These are phyloP conservation scores for Pachycephala philippinensis DNA, from an alignment of 2,113 vertebrate species.

Conservation along the genomic window DNA sequence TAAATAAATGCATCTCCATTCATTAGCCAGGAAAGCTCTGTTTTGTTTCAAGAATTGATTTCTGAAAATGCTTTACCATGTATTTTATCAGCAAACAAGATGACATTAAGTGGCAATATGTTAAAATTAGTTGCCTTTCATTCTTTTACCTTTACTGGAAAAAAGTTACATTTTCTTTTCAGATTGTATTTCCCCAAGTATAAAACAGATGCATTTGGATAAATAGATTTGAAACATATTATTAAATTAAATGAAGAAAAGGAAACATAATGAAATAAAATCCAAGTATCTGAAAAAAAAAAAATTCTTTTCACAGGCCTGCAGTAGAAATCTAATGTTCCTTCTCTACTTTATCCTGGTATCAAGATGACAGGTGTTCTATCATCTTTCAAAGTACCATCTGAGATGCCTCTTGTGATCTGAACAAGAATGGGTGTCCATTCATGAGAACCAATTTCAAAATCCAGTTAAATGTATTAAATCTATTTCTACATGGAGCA, in stretches of 20 bases:
- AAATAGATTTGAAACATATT: slow-evolving; percentile 56
- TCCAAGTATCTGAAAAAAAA: slow-evolving; percentile 13
- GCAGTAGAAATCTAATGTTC: slow-evolving; percentile 24
- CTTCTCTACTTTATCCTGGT: background rate
- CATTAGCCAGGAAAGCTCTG: slow-evolving; percentile 48
- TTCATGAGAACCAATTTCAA: background rate
- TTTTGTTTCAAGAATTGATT: slow-evolving; percentile 55
- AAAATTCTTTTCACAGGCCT: background rate
- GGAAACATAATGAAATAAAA: slow-evolving; percentile 56
- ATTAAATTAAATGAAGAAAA: slow-evolving; percentile 62
- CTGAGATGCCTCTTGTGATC: slow-evolving; percentile 27
- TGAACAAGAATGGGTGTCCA: background rate
- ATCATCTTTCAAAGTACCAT: background rate
- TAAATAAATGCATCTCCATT: slow-evolving; percentile 46
- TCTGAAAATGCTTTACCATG: slow-evolving; percentile 42
- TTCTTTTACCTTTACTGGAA: slow-evolving; percentile 59
- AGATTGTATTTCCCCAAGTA: slow-evolving; percentile 45
- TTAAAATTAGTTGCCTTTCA: slow-evolving; percentile 61
- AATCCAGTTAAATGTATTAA: background rate
- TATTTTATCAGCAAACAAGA: slow-evolving; percentile 54
- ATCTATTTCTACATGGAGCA: background rate
- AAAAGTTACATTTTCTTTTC: slow-evolving; percentile 49
- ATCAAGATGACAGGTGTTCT: slow-evolving; percentile 27
- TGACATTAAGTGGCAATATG: slow-evolving; percentile 61
- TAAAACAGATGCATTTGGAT: slow-evolving; percentile 58